Evolutionary conservation across 2,797 vertebrate species (phyloP).

Genomic region (Xenops minutus): DNA sequence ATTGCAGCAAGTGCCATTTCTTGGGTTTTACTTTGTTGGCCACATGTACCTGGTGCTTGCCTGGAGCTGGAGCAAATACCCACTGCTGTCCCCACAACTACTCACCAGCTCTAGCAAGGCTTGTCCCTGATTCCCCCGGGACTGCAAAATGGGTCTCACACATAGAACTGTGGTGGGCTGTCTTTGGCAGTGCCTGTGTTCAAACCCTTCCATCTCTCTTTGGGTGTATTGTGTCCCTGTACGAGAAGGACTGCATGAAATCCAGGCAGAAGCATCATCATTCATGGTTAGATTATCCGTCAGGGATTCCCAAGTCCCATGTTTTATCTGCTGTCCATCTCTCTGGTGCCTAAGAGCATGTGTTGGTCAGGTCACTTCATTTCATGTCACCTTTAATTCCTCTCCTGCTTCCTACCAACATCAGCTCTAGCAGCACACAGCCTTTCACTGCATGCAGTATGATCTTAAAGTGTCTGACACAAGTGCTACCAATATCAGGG

Average conservation of each 20-base stretch:
- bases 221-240: no score
- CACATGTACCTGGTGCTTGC: background rate
- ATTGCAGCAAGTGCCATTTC: background rate
- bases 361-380: background rate
- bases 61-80: background rate
- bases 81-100: fast-evolving
- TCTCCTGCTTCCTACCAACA: background rate
- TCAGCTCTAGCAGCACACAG: background rate
- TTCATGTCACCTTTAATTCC: background rate
- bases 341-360: fast-evolving
- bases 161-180: fast-evolving
- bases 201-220: background rate
- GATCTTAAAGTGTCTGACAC: background rate
- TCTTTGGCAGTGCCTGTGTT: background rate
- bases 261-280: background rate
- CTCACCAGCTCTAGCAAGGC: fast-evolving
- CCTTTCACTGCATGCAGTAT: fast-evolving
- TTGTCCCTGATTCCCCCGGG: background rate
- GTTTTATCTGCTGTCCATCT: background rate
- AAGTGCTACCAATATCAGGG: background rate
- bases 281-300: fast-evolving
- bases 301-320: background rate
- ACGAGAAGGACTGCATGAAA: background rate
- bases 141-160: background rate
- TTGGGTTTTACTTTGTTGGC: background rate